phyloP scores from a whole-genome alignment of 2,888 invertebrate genomes.

The Caenorhabditis japonica region DNA sequence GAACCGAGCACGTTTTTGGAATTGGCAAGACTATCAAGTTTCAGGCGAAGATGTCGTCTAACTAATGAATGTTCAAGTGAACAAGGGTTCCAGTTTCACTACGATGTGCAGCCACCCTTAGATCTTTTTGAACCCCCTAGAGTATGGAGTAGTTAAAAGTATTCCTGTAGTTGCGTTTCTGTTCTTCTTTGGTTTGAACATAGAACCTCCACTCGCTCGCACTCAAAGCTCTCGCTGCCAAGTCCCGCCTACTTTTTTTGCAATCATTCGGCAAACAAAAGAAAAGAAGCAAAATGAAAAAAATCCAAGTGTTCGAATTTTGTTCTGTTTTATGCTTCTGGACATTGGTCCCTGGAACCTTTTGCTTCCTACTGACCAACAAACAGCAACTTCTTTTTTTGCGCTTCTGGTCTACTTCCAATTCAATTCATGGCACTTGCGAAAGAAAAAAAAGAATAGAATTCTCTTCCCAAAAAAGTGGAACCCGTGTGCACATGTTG shows the following conservation, averaged over 20 bases:
- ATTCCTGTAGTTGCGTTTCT: slow-evolving; percentile 42
- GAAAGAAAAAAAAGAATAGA: slow-evolving; percentile 20
- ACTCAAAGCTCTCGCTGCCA: slow-evolving; percentile 7
- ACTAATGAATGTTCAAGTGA: slow-evolving; percentile 45
- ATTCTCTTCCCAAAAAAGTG: slow-evolving; percentile 38
- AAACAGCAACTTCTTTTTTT: slow-evolving; percentile 29
- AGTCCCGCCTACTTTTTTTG: slow-evolving; percentile 36
- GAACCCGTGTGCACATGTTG: slow-evolving; percentile 48
- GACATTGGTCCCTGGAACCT: slow-evolving; percentile 11
- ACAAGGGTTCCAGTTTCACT: slow-evolving; percentile 51
- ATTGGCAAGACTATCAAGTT: slow-evolving; percentile 32
- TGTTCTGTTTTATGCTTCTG: neutral
- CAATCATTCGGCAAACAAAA: slow-evolving; percentile 33
- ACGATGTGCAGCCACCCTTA: slow-evolving; percentile 8
- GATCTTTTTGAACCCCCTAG: slow-evolving; percentile 50
- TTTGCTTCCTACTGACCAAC: slow-evolving; percentile 19
- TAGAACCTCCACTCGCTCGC: no score
- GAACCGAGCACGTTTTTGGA: slow-evolving; percentile 23
- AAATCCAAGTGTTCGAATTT: slow-evolving; percentile 2
- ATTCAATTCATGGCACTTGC: slow-evolving; percentile 11
- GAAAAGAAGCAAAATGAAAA: neutral
- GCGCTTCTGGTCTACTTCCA: slow-evolving; percentile 7
- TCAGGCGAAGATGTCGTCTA: slow-evolving; percentile 38
- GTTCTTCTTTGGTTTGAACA: slow-evolving; percentile 25
- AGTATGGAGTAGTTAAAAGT: slow-evolving; percentile 31